A percentile compares a stretch with the other conserved stretches of the same genome.
These are phyloP conservation scores for Coenobita brevimanus DNA, from an alignment of 1,140 invertebrate genomes.

Conservation along the genomic window DNA sequence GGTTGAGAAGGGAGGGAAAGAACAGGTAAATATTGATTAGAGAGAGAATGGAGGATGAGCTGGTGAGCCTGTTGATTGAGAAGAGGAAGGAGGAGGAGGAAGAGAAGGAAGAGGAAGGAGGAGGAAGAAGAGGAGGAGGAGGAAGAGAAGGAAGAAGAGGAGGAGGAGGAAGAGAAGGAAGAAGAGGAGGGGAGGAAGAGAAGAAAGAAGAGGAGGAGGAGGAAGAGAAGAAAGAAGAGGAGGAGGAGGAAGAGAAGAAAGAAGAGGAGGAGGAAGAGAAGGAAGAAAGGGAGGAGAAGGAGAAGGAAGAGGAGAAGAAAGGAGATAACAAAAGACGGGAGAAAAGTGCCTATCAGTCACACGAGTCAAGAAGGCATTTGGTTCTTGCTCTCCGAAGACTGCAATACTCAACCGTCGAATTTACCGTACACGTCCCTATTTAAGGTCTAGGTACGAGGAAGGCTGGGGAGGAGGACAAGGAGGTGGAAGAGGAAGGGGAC, in stretches of 20 bases:
- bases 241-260: neutral
- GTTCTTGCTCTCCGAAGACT: no score
- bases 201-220: neutral
- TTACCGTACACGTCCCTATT: no score
- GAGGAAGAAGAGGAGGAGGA: neutral
- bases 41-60: neutral
- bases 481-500: no score
- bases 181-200: no score
- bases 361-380: no score
- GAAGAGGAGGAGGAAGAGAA: neutral
- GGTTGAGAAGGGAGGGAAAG: neutral
- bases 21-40: neutral
- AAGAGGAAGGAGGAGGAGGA: neutral
- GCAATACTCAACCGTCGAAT: no score
- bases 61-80: neutral
- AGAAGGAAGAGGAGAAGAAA: no score
- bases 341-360: no score
- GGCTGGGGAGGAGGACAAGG: no score
- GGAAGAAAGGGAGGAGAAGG: no score
- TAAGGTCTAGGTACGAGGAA: no score
- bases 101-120: neutral
- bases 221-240: neutral
- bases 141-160: neutral
- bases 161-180: neutral
- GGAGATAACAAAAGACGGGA: no score